Evolutionary conservation across 2,888 invertebrate species (phyloP), one percentile per base, ranked within the genome.

Genomic region (Bimastos eiseni): DNA sequence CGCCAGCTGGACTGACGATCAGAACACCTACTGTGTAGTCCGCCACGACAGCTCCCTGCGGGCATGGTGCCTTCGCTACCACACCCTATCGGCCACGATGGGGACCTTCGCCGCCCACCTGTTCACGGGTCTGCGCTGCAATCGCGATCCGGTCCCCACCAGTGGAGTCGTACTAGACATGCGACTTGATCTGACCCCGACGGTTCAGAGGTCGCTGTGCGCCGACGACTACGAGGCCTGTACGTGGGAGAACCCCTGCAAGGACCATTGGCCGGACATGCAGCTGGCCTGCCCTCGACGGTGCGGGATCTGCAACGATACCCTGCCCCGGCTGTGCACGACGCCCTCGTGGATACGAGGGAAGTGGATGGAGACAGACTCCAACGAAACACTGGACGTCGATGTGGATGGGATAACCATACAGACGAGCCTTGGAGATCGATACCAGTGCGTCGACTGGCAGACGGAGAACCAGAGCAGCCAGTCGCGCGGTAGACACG

Each of bases 31-130:
- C 89, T n/a, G 49, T 19, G 89, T 36, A 0, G 6, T 89, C 21
- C 89, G 89, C 33, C 89, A 89, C 70, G 49, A 44, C 24, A 1
- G 44, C 34, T 3, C 5, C 44, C 34, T 33, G 36, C 89, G 83
- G 89, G 34, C 33, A n/a, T 89, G 89, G 89, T 89, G 89, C 37
- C 89, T 89, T 33, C n/a, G 89, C n/a, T 70, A 33, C 89, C 55
- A 89, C 34, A n/a, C n/a, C 49, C n/a, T 33, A n/a, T 5, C 13
- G n/a, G 34, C 86, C n/a, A 24, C 86, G 6, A 36, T 36, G 86
- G 34, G 21, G 36, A 37, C 37, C 3, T 89, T 89, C 70, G 24
- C 83, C 55, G 83, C 89, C 70, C 33, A 89, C 70, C 89, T 89
- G 33, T 89, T 89, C 89, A 34, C 49, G 36, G 34, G 55, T 30